These are phyloP conservation scores for Caenorhabditis sp. DNA, from an alignment of 2,888 invertebrate species.

Conservation along the genomic window DNA sequence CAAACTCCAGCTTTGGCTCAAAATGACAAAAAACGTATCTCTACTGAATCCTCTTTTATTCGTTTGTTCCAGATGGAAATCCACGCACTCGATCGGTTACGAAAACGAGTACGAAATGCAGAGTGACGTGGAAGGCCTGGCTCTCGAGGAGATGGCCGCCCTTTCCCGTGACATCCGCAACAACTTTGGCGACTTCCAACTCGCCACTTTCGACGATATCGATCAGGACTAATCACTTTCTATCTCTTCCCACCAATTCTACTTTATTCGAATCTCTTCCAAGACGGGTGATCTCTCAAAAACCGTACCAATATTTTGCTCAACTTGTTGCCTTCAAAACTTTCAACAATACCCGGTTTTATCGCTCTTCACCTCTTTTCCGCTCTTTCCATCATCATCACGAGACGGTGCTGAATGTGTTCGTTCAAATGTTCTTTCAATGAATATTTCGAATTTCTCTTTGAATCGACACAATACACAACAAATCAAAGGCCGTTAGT, in stretches of 20 bases:
- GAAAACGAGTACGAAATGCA: constrained; percentile 78
- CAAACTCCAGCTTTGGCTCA: too few relatives aligned
- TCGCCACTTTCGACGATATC: constrained; percentile 75
- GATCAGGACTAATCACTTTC: constrained; percentile 40
- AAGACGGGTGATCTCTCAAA: constrained; percentile 20
- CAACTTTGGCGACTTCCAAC: constrained; percentile 77
- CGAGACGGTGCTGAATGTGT: constrained; percentile 21
- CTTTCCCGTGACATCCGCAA: constrained; percentile 72
- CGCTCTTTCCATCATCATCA: too few relatives aligned
- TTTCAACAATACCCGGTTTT: too few relatives aligned
- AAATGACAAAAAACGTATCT: too few relatives aligned
- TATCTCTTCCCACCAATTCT: constrained; percentile 5
- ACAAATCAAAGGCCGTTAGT: neutral
- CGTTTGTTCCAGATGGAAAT: constrained; percentile 67
- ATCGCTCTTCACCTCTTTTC: too few relatives aligned
- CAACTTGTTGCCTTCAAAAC: constrained; percentile 47
- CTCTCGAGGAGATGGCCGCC: constrained; percentile 65
- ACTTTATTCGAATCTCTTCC: too few relatives aligned
- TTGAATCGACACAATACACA: neutral
- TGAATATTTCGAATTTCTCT: constrained; percentile 25
- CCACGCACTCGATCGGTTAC: constrained; percentile 77
- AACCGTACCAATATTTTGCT: constrained; percentile 44
- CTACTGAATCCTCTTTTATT: too few relatives aligned
- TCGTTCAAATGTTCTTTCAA: constrained; percentile 4
- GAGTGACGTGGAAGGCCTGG: constrained; percentile 70